phyloP scores from a whole-genome alignment of 2,113 vertebrate species.

The Entelurus aequoreus region DNA sequence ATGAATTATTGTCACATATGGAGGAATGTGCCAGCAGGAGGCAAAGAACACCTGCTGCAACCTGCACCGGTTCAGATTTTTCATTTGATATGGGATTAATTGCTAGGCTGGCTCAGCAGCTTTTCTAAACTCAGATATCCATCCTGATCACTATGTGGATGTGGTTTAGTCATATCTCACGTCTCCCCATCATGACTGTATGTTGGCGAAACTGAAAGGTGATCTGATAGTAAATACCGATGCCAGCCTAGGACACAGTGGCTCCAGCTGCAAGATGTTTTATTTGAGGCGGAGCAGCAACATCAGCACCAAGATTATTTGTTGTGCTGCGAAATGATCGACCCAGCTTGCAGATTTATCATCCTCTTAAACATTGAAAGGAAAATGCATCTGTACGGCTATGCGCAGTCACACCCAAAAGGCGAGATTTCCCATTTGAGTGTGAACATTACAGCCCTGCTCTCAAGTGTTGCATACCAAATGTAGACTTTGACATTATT shows the following conservation, averaged over 20 bases:
- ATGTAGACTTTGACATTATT: slow-evolving; percentile 46
- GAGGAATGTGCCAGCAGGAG: slow-evolving; percentile 30
- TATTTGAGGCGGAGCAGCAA: slow-evolving; percentile 22
- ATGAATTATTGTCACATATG: slow-evolving; percentile 20
- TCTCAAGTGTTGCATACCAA: slow-evolving; percentile 42
- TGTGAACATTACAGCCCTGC: slow-evolving; percentile 34
- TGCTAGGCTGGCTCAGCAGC: slow-evolving; percentile 53
- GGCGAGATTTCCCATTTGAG: slow-evolving; percentile 37
- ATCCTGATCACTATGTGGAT: slow-evolving; percentile 28
- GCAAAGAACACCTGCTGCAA: slow-evolving; percentile 31
- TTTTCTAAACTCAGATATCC: slow-evolving; percentile 40
- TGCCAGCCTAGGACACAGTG: slow-evolving; percentile 7
- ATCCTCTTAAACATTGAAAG: slow-evolving; percentile 37
- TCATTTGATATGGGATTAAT: slow-evolving; percentile 60
- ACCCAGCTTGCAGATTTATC: slow-evolving; percentile 41
- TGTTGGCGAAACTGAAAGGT: slow-evolving; percentile 10
- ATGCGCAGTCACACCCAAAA: slow-evolving; percentile 43
- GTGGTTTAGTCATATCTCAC: slow-evolving; percentile 28
- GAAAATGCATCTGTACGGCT: slow-evolving; percentile 37
- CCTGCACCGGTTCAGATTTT: slow-evolving; percentile 37
- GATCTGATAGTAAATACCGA: slow-evolving; percentile 16
- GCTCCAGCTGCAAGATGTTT: slow-evolving; percentile 21
- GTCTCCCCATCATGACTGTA: slow-evolving; percentile 13
- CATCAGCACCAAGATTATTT: slow-evolving; percentile 29
- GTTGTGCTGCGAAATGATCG: slow-evolving; percentile 31